Conservation (phyloP, 2,797 vertebrate species). For the Naso thynnoides region DNA sequence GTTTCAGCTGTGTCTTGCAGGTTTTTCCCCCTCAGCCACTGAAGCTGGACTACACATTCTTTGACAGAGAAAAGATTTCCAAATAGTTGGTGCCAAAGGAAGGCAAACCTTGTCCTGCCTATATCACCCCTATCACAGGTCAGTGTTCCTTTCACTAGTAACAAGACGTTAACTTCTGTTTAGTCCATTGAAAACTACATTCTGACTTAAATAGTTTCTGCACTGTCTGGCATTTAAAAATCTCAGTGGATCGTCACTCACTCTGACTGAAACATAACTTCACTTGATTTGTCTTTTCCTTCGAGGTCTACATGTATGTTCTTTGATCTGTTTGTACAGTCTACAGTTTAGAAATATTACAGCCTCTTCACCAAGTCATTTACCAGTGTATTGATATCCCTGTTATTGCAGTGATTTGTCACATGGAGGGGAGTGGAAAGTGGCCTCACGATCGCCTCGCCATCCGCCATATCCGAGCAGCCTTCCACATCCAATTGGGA, state of each 20-base stretch:
- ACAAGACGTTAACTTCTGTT: background rate
- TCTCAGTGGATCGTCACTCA: background rate
- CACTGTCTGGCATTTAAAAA: background rate
- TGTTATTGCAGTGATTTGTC: conserved; percentile 89
- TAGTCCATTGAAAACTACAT: background rate
- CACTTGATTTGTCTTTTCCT: background rate
- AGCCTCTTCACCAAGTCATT: background rate
- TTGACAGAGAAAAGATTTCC: conserved; percentile 73
- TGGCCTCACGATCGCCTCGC: conserved; percentile 93
- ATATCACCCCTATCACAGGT: conserved; percentile 92
- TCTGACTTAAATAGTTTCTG: background rate
- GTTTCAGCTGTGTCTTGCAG: conserved; percentile 72
- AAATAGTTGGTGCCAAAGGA: conserved; percentile 85
- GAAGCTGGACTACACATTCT: conserved; percentile 87
- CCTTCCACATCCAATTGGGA: conserved; percentile 92
- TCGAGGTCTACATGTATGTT: too few species aligned
- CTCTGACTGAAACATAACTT: conserved; percentile 6
- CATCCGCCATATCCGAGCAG: conserved; percentile 91
- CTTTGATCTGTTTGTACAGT: background rate
- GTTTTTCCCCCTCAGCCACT: conserved; percentile 91
- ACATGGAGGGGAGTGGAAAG: conserved; percentile 97
- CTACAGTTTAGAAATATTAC: background rate
- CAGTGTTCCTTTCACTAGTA: background rate
- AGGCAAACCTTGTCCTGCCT: conserved; percentile 90
- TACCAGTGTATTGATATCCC: background rate